phyloP scores from a whole-genome alignment of 2,888 invertebrate species.

The Hyles lineata region DNA sequence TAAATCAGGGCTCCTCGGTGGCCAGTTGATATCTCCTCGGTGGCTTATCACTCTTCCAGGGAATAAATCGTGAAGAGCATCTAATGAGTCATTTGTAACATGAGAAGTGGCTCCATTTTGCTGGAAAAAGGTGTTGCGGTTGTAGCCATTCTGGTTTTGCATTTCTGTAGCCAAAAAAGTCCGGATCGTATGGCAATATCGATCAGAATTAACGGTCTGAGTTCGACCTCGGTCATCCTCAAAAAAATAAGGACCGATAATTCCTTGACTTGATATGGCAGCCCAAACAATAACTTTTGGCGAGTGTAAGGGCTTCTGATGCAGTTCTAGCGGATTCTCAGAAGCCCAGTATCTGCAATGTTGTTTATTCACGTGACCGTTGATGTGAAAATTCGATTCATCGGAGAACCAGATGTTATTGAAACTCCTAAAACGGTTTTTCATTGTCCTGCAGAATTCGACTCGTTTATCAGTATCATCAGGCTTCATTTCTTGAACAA shows the following conservation, averaged over 20 bases:
- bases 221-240: constrained; percentile 32
- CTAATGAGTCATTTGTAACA: no score
- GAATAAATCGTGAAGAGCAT: no score
- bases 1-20: neutral
- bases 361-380: constrained; percentile 37
- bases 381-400: constrained; percentile 43
- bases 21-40: neutral
- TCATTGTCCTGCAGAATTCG: neutral
- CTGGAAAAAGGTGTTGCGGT: no score
- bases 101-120: no score
- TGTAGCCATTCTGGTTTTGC: no score
- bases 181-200: neutral
- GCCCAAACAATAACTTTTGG: constrained; percentile 26
- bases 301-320: constrained; percentile 38
- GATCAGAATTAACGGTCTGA: no score
- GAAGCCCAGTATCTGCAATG: constrained; percentile 35
- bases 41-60: no score
- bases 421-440: no score
- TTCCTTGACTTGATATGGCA: constrained; percentile 33
- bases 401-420: constrained; percentile 29
- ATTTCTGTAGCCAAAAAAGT: no score
- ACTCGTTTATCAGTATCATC: constrained; percentile 28
- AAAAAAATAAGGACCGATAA: constrained; percentile 43
- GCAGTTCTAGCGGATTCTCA: constrained; percentile 40
- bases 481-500: constrained; percentile 47